Evolutionary conservation across 2,888 invertebrate genomes (phyloP), one percentile per base, ranked within the genome.

Genomic region (Petrolisthes manimaculis): DNA sequence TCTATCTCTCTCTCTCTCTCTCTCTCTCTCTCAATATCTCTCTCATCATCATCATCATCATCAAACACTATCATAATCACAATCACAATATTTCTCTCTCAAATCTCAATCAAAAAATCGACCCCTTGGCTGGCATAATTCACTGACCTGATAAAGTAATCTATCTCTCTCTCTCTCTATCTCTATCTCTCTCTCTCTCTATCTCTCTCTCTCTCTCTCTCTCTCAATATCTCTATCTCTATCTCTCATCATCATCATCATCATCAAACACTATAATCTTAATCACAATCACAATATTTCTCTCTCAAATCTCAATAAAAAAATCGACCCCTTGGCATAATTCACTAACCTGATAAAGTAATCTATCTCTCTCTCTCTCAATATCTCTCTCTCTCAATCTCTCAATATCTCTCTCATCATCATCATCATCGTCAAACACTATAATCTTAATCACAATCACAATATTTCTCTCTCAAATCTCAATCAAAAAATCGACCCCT

Each of bases 291-390:
- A 3, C 78, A 5, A 5, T 71, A 18, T 14, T 21, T 14, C 71
- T 71, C 71, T 21, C 8, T 9, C 14, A 61, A 61, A 9, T 61
- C 9, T 61, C 61, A 9, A 8, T 61, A 8, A 9, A 8, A 9
- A 8, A 9, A 8, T 61, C 61, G 8, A 8, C 14, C 61, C 14
- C 61, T 61, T 14, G 8, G 9, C 14, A 61, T 9, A 9, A 55
- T 54, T 14, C 21, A 69, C 93, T 93, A 93, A 97, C 97, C 97
- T 96, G 93, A 97, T 95, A 93, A 98, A 98, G 94, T 98, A 98
- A 93, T 9, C 51, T 61, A 4, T 71, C 61, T n/a, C 69, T 51
- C 51, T 1, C 56, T 56, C 21, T 37, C 37, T 37, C 14, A 8
- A 5, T 54, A 12, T 77, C 77, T 77, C 37, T 37, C 77, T 24